Conservation (phyloP, 2,888 invertebrate species). For the Eupithecia insigniata region DNA sequence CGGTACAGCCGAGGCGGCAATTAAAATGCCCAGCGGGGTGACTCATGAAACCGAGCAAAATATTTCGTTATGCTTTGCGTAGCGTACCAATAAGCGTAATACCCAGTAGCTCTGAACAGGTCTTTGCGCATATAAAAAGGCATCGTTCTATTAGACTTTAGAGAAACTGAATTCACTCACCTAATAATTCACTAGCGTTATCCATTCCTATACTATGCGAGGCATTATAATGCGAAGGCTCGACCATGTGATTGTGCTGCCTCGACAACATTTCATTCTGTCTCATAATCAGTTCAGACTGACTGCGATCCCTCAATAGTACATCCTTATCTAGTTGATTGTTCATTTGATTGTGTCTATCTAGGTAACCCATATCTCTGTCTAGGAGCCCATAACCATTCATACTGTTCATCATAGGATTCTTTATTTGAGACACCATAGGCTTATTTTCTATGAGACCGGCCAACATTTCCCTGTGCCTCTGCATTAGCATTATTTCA, state of each 20-base stretch:
- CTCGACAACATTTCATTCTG: conserved; percentile 74
- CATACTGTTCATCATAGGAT: conserved; percentile 68
- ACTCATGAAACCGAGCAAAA: background rate
- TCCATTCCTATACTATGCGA: conserved; percentile 75
- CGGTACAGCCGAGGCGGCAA: background rate
- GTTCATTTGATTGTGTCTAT: conserved; percentile 74
- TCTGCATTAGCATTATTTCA: conserved; percentile 72
- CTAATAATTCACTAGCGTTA: conserved; percentile 81
- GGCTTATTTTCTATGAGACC: conserved; percentile 73
- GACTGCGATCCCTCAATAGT: conserved; percentile 66
- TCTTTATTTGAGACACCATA: conserved; percentile 69
- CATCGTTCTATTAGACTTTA: background rate
- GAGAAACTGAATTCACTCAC: conserved; percentile 52
- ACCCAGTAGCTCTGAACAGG: background rate
- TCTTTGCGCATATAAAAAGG: background rate
- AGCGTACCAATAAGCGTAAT: no score
- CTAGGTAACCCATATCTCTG: conserved; percentile 71
- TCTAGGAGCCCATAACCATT: conserved; percentile 76
- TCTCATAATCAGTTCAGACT: conserved; percentile 73
- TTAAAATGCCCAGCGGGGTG: background rate
- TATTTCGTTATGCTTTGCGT: background rate
- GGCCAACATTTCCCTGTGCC: conserved; percentile 74
- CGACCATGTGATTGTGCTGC: conserved; percentile 70
- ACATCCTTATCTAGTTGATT: conserved; percentile 71
- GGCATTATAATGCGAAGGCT: conserved; percentile 75